A percentile compares a stretch with the other conserved stretches of the same genome.
phyloP scores from a whole-genome alignment of 2,888 invertebrate species.

The Habrosyne pyritoides region DNA sequence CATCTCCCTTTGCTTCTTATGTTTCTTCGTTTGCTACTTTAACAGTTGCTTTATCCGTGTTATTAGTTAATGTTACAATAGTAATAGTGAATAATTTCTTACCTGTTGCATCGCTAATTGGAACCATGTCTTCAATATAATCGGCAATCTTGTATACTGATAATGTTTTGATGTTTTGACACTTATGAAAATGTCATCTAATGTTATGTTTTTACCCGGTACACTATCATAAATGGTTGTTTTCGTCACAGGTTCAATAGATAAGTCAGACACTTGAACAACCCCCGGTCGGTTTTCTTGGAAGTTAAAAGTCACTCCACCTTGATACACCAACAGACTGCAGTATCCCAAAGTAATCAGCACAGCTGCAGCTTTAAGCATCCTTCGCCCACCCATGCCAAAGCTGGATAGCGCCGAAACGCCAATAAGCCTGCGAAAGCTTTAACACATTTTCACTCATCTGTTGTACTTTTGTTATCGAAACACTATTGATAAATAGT shows the following conservation, averaged over 20 bases:
- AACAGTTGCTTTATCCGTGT: no score
- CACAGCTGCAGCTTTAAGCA: conserved; percentile 78
- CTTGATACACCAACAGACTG: conserved; percentile 85
- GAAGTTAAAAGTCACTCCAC: conserved; percentile 77
- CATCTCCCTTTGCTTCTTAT: not conserved
- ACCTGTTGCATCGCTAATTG: conserved; percentile 96
- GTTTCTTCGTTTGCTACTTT: conserved; percentile 1
- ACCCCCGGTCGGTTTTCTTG: conserved; percentile 73
- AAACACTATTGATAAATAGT: conserved; percentile 62
- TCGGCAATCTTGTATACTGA: conserved; percentile 91
- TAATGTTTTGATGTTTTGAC: conserved; percentile 97
- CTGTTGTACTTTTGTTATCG: conserved; percentile 72
- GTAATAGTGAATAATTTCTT: conserved; percentile 40
- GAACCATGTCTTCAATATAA: conserved; percentile 98
- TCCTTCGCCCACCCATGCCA: conserved; percentile 76
- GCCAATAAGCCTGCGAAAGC: conserved; percentile 60
- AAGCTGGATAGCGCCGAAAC: conserved; percentile 67
- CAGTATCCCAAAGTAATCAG: conserved; percentile 84
- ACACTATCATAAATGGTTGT: conserved; percentile 63
- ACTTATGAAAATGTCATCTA: conserved; percentile 96
- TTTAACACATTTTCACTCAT: conserved; percentile 73
- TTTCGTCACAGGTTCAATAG: conserved; percentile 81
- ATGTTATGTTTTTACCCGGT: conserved; percentile 84
- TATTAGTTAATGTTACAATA: no score
- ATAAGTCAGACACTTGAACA: conserved; percentile 73